A percentile compares a stretch with the other conserved stretches of the same genome.
phyloP scores from a whole-genome alignment of 1,140 invertebrate genomes.

The Heliconius eleuchia region DNA sequence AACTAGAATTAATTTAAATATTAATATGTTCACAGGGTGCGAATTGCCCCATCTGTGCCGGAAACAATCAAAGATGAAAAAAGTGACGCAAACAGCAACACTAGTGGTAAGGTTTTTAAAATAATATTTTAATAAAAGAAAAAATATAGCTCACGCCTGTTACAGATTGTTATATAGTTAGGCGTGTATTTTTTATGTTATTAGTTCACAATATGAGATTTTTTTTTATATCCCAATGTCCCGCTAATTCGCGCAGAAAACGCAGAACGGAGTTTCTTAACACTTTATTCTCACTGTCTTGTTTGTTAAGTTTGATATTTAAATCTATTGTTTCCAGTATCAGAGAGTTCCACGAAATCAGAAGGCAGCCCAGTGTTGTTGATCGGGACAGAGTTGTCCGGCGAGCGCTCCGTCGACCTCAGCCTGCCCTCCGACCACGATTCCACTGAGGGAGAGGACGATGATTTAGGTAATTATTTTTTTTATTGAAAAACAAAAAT shows the following conservation, averaged over 20 bases:
- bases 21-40: slow-evolving; percentile 45
- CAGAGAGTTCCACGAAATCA: slow-evolving; percentile 64
- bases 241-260: too few relatives aligned
- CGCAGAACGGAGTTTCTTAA: too few relatives aligned
- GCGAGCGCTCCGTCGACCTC: slow-evolving; percentile 72
- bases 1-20: not conserved
- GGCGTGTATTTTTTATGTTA: too few relatives aligned
- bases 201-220: too few relatives aligned
- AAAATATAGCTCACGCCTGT: too few relatives aligned
- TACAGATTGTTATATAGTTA: too few relatives aligned
- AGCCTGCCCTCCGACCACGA: slow-evolving; percentile 88
- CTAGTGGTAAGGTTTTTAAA: slow-evolving; percentile 56
- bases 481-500: too few relatives aligned
- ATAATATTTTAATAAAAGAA: not conserved
- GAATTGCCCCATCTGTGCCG: slow-evolving; percentile 54
- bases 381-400: slow-evolving; percentile 65
- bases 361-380: slow-evolving; percentile 65
- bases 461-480: slow-evolving; percentile 66
- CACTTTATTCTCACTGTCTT: too few relatives aligned
- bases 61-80: slow-evolving; percentile 71
- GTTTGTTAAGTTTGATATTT: not conserved
- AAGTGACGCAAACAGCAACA: slow-evolving; percentile 71
- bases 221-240: too few relatives aligned
- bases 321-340: slow-evolving; percentile 40
- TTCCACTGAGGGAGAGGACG: slow-evolving; percentile 90